Conservation (phyloP, 2,797 vertebrate genomes). For the Bovichtus variegatus region DNA sequence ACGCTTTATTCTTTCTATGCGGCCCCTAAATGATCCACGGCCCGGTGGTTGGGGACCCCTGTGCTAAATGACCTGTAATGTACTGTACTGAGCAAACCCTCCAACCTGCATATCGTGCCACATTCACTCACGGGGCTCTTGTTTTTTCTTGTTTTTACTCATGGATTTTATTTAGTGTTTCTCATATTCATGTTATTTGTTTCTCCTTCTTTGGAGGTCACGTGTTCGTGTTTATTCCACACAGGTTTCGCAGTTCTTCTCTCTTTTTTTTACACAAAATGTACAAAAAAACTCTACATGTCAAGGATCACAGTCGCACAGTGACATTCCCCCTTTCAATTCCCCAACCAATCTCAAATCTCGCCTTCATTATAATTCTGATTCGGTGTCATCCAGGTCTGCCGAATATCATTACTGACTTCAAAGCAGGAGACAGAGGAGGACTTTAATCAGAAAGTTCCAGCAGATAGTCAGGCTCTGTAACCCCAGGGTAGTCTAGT, state of each 20-base stretch:
- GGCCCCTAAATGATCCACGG: too few species aligned
- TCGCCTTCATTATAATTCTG: slow-evolving; percentile 61
- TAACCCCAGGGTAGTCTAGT: slow-evolving; percentile 47
- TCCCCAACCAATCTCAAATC: slow-evolving; percentile 41
- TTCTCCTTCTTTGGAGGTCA: neutral
- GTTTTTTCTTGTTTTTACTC: too few species aligned
- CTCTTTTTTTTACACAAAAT: neutral
- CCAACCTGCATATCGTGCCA: too few species aligned
- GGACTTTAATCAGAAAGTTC: slow-evolving; percentile 61
- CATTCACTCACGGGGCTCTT: too few species aligned
- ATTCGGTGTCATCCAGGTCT: slow-evolving; percentile 42
- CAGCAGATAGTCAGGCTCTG: slow-evolving; percentile 28
- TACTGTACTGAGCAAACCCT: too few species aligned
- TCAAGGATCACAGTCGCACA: neutral
- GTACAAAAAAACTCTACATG: neutral
- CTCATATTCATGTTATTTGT: neutral
- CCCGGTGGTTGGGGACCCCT: too few species aligned
- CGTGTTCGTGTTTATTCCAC: neutral
- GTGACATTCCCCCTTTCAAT: slow-evolving; percentile 26
- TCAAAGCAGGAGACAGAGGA: slow-evolving; percentile 62
- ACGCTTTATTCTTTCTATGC: too few species aligned
- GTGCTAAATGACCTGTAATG: too few species aligned
- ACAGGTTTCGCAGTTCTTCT: neutral
- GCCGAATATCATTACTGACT: slow-evolving; percentile 64
- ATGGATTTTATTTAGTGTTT: too few species aligned